Percentiles rank a stretch among this genome's conserved stretches.
These are phyloP conservation scores for Cinclus cinclus DNA, from an alignment of 2,113 vertebrate genomes.

Conservation along the genomic window DNA sequence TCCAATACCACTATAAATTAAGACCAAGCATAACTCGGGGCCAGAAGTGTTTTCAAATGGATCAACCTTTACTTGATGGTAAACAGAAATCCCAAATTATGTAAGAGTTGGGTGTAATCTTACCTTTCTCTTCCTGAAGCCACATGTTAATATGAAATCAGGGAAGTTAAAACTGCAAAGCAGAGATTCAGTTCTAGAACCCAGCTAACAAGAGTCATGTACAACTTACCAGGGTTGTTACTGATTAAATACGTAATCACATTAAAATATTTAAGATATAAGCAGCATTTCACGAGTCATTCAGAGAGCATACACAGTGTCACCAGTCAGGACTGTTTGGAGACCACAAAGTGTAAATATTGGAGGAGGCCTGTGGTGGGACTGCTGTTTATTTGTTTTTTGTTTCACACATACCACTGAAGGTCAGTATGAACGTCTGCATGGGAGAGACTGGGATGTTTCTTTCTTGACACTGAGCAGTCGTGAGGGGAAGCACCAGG, in stretches of 20 bases:
- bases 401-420: background rate
- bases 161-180: background rate
- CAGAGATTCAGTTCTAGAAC: background rate
- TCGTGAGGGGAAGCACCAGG: background rate
- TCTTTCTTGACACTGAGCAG: background rate
- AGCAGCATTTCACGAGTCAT: background rate
- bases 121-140: background rate
- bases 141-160: background rate
- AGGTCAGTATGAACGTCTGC: background rate
- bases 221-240: background rate
- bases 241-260: background rate
- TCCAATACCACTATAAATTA: background rate
- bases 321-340: background rate
- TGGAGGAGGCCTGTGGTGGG: background rate
- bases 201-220: background rate
- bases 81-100: background rate
- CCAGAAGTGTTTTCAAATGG: background rate
- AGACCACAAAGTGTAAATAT: background rate
- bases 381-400: background rate
- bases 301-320: background rate
- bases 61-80: background rate
- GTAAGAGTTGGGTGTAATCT: background rate
- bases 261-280: background rate
- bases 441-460: background rate
- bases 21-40: background rate